phyloP scores from a whole-genome alignment of 2,888 invertebrate species.

The Gibbula magus region DNA sequence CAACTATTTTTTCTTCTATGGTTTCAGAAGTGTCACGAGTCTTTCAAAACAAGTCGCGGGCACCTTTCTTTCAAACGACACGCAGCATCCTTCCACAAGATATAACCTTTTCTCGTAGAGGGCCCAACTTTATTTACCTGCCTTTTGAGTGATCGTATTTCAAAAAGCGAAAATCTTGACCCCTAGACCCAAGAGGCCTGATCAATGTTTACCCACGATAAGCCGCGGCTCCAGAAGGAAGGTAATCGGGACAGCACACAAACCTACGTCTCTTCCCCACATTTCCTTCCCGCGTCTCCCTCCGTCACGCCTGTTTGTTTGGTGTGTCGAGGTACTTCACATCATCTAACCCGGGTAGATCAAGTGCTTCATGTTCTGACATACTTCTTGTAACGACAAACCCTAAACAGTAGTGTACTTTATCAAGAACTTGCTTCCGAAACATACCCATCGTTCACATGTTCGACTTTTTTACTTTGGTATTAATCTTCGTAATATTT shows the following conservation, averaged over 20 bases:
- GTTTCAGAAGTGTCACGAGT: not conserved
- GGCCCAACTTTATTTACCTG: not conserved
- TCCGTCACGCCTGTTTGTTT: not conserved
- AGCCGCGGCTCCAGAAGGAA: not conserved
- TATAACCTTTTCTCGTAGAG: constrained; percentile 1
- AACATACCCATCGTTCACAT: too few species aligned
- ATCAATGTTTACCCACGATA: not conserved
- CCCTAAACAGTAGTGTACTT: too few species aligned
- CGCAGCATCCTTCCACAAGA: not conserved
- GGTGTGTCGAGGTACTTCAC: not conserved
- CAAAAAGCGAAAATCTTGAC: constrained; percentile 11
- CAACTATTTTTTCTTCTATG: not conserved
- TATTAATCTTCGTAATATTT: too few species aligned
- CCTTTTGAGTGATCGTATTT: constrained; percentile 7
- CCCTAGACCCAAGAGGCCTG: not conserved
- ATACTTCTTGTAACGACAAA: too few species aligned
- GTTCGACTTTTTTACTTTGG: too few species aligned
- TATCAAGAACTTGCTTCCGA: too few species aligned
- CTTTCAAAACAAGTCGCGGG: not conserved
- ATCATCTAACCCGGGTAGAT: not conserved
- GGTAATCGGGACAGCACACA: not conserved
- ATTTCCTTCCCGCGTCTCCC: not conserved
- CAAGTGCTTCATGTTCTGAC: too few species aligned
- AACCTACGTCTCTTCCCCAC: not conserved
- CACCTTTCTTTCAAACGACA: constrained; percentile 1